Conservation (phyloP, 2,113 vertebrate species). For the Oncorhynchus keta region DNA sequence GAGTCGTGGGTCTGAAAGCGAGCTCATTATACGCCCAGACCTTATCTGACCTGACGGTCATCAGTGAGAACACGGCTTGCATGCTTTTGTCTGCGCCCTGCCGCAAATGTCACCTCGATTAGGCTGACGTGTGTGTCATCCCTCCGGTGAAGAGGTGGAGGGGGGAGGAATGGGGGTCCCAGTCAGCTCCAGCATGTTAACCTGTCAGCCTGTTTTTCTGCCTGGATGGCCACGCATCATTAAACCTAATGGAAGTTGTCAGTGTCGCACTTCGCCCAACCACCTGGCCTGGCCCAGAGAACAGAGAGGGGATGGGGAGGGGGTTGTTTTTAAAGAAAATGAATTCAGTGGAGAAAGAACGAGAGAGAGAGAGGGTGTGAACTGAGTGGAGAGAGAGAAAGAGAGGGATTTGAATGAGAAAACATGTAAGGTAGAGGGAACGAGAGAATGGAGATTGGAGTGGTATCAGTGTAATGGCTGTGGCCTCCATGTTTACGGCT, state of each 20-base stretch:
- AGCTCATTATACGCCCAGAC: constrained; percentile 45
- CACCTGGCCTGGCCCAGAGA: constrained; percentile 35
- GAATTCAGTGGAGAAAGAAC: not conserved
- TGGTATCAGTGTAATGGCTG: not conserved
- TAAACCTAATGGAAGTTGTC: constrained; percentile 71
- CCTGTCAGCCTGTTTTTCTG: constrained; percentile 67
- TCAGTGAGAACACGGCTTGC: constrained; percentile 40
- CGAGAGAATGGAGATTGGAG: not conserved
- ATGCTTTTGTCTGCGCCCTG: constrained; percentile 54
- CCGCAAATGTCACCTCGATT: constrained; percentile 60
- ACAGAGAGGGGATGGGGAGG: constrained; percentile 20
- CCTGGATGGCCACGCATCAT: constrained; percentile 63
- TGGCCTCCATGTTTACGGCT: not conserved
- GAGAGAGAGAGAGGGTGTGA: not conserved
- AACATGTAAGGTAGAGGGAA: constrained; percentile 7
- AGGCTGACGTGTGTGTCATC: constrained; percentile 12
- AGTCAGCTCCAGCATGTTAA: constrained; percentile 66
- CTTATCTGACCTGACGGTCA: constrained; percentile 50
- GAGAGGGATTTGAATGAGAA: constrained; percentile 15
- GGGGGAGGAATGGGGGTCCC: not conserved
- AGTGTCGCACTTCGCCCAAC: constrained; percentile 33
- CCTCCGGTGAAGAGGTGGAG: constrained; percentile 2
- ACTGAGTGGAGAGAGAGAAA: constrained; percentile 22
- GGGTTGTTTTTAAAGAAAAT: not conserved
- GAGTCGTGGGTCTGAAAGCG: constrained; percentile 10